A percentile compares a stretch with the other conserved stretches of the same genome.
Evolutionary conservation across 2,113 vertebrate species (phyloP).

Genomic region (Petrocephalus zakoni): DNA sequence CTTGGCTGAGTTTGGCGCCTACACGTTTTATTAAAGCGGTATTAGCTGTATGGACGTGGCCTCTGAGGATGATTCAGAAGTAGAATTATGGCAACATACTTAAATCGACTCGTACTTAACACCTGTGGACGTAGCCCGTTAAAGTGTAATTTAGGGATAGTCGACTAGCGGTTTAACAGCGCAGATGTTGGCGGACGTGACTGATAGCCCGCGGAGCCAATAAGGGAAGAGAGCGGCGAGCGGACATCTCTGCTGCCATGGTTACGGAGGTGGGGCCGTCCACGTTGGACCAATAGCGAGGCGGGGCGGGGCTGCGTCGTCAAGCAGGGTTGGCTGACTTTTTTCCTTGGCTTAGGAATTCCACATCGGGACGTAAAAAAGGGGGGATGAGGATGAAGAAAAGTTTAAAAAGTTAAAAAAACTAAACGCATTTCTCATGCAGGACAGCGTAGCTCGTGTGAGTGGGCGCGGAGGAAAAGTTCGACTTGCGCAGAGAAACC

Average conservation of each 20-base stretch:
- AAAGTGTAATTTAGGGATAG: background rate
- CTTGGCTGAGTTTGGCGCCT: background rate
- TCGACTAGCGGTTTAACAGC: background rate
- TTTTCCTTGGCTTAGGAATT: slow-evolving; percentile 18
- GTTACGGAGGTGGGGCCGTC: slow-evolving; percentile 40
- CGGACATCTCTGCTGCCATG: slow-evolving; percentile 46
- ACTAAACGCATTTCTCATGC: background rate
- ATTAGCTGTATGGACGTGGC: background rate
- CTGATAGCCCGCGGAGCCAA: slow-evolving; percentile 50
- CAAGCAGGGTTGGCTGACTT: slow-evolving; percentile 58
- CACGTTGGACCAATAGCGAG: slow-evolving; percentile 48
- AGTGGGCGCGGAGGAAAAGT: background rate
- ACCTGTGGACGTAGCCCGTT: slow-evolving; percentile 43
- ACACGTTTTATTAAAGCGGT: background rate
- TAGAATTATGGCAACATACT: background rate
- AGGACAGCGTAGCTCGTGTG: background rate
- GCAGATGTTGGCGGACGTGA: slow-evolving; percentile 38
- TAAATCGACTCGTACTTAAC: slow-evolving; percentile 24
- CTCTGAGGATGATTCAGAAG: background rate
- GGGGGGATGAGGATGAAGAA: slow-evolving; percentile 25
- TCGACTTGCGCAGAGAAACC: background rate
- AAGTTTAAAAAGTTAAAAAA: slow-evolving; percentile 5
- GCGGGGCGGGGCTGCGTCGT: slow-evolving; percentile 41
- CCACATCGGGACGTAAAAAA: slow-evolving; percentile 19
- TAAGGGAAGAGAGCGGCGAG: slow-evolving; percentile 32